A percentile compares a stretch with the other conserved stretches of the same genome.
phyloP scores from a whole-genome alignment of 2,888 invertebrate genomes.

The Perdita meconis region DNA sequence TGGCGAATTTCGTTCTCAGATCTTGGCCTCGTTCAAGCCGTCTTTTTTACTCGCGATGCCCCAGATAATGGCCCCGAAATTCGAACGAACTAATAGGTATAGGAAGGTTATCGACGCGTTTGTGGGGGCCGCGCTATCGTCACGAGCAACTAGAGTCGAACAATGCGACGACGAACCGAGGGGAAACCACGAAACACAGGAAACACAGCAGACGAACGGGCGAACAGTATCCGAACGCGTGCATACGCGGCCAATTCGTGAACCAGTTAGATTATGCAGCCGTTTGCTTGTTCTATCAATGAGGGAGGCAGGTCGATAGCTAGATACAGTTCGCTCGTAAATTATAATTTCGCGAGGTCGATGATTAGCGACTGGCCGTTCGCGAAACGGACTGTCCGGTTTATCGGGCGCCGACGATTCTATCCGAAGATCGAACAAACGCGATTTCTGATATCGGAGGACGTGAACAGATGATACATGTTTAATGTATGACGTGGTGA shows the following conservation, averaged over 20 bases:
- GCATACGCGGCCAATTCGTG: constrained; percentile 27
- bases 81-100: constrained; percentile 42
- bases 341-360: constrained; percentile 69
- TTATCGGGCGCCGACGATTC: constrained; percentile 1
- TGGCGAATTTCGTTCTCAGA: too few relatives aligned
- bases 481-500: too few relatives aligned
- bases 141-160: constrained; percentile 44
- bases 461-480: too few relatives aligned
- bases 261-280: constrained; percentile 59
- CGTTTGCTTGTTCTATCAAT: constrained; percentile 36
- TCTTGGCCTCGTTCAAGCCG: not conserved
- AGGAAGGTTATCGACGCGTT: constrained; percentile 40
- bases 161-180: constrained; percentile 12
- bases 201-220: constrained; percentile 46
- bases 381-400: not conserved
- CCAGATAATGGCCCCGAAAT: constrained; percentile 28
- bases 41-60: not conserved
- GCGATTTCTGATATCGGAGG: not conserved
- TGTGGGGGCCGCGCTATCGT: constrained; percentile 27
- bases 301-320: constrained; percentile 13
- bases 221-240: constrained; percentile 25
- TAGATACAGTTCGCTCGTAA: constrained; percentile 48
- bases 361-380: constrained; percentile 29
- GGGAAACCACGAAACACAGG: constrained; percentile 52
- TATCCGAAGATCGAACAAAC: not conserved